These are phyloP conservation scores for Sphyrna mokarran DNA, from an alignment of 2,113 vertebrate species.

Conservation along the genomic window DNA sequence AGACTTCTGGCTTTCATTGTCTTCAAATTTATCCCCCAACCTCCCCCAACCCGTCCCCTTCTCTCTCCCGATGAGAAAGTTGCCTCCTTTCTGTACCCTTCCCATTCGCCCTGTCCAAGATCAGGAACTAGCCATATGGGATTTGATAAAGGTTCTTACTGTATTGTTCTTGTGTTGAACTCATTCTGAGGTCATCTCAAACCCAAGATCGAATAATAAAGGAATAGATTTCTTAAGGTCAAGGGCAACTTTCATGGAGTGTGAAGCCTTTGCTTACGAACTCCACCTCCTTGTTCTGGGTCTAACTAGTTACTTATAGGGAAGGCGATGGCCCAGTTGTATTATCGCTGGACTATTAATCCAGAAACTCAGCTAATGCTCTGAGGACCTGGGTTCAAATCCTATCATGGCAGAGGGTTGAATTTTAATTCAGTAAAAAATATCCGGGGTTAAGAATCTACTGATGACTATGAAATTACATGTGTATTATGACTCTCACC, in stretches of 20 bases:
- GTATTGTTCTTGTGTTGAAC: constrained; percentile 23
- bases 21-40: neutral
- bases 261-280: neutral
- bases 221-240: neutral
- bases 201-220: constrained; percentile 24
- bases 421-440: too few species aligned
- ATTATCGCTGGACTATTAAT: too few species aligned
- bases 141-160: constrained; percentile 15
- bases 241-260: neutral
- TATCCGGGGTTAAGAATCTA: too few species aligned
- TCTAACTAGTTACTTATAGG: neutral
- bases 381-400: too few species aligned
- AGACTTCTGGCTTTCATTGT: neutral
- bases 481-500: too few species aligned
- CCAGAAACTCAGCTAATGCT: too few species aligned
- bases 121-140: neutral
- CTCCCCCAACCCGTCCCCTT: neutral
- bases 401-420: too few species aligned
- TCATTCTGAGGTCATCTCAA: neutral
- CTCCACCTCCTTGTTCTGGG: neutral
- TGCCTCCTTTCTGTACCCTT: neutral
- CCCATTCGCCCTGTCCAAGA: constrained; percentile 19
- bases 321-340: too few species aligned
- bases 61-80: neutral
- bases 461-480: too few species aligned